These are phyloP conservation scores for Acanthurus tractus DNA, from an alignment of 2,797 vertebrate genomes.

Conservation along the genomic window DNA sequence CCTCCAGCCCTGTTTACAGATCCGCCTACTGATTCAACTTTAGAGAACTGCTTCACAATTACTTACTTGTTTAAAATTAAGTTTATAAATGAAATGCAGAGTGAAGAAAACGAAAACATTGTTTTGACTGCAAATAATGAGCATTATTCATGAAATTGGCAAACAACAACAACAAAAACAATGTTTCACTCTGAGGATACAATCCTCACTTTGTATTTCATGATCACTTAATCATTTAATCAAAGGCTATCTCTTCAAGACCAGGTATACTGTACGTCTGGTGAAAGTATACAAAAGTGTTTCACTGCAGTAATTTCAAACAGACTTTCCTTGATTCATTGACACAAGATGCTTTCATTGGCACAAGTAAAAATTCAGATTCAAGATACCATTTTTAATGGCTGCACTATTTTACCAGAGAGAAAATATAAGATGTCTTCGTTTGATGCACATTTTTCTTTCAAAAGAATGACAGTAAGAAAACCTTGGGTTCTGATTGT, in stretches of 20 bases:
- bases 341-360: slow-evolving; percentile 4
- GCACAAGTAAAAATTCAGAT: slow-evolving; percentile 9
- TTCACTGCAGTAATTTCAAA: slow-evolving; percentile 12
- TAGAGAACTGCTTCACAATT: background rate
- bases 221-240: background rate
- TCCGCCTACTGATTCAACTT: background rate
- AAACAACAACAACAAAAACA: background rate
- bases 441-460: slow-evolving; percentile 53
- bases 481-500: slow-evolving; percentile 35
- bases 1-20: background rate
- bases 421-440: slow-evolving; percentile 32
- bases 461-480: slow-evolving; percentile 46
- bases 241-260: background rate
- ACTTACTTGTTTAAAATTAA: background rate
- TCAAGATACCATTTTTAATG: slow-evolving; percentile 8
- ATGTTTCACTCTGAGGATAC: background rate
- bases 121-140: background rate
- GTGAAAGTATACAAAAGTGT: background rate
- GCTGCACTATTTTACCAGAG: slow-evolving; percentile 23
- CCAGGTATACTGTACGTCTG: background rate
- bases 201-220: background rate
- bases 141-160: background rate
- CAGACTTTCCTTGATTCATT: slow-evolving; percentile 4
- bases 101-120: background rate
- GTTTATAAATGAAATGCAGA: background rate